phyloP scores from a whole-genome alignment of 2,113 vertebrate genomes.

The Tupaia chinensis region DNA sequence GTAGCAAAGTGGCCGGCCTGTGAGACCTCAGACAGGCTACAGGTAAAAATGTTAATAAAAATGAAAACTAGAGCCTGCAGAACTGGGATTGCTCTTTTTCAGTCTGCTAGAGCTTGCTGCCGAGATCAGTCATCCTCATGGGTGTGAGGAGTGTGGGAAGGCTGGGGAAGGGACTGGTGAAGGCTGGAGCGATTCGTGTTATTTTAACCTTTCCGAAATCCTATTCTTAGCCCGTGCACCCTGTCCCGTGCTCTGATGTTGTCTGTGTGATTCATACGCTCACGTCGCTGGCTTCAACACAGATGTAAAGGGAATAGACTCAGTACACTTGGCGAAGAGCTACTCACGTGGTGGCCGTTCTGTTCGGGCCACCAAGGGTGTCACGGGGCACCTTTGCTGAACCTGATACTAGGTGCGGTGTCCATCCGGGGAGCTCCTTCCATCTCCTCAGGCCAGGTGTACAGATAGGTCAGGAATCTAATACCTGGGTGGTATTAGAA shows the following conservation, averaged over 20 bases:
- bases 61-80: conserved; percentile 11
- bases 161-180: not conserved
- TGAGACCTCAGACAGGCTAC: not conserved
- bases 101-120: not conserved
- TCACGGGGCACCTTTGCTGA: not conserved
- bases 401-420: accelerated
- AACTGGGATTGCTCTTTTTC: conserved; percentile 15
- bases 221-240: not conserved
- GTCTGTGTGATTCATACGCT: not conserved
- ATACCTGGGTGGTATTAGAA: too few relatives aligned
- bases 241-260: not conserved
- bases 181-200: not conserved
- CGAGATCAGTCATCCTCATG: not conserved
- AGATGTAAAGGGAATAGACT: not conserved
- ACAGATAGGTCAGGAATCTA: not conserved
- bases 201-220: not conserved
- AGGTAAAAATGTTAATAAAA: not conserved
- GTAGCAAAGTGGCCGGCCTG: not conserved
- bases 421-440: not conserved
- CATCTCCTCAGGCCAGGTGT: not conserved
- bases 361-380: not conserved
- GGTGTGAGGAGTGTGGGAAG: not conserved
- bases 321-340: not conserved
- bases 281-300: not conserved
- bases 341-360: not conserved